Percentiles rank a stretch among this genome's conserved stretches.
phyloP scores from a whole-genome alignment of 2,797 vertebrate species.

The Xiphorhynchus erythropygius region DNA sequence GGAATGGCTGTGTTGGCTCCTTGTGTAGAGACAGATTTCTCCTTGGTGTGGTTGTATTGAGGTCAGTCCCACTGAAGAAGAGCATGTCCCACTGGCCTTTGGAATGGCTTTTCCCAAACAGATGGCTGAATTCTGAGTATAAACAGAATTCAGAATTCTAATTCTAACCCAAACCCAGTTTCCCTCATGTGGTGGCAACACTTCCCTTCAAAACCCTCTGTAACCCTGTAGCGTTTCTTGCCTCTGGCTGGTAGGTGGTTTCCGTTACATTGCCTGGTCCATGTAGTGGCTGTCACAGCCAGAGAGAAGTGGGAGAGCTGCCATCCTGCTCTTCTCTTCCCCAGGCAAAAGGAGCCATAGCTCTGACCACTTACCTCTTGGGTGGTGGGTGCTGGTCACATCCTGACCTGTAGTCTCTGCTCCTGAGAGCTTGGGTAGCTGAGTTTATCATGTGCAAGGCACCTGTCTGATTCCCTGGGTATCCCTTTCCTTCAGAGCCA shows the following conservation, averaged over 20 bases:
- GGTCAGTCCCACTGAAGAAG: neutral
- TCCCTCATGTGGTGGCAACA: neutral
- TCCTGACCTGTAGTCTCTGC: neutral
- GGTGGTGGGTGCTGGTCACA: neutral
- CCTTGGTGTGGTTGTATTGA: neutral
- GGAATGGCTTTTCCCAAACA: neutral
- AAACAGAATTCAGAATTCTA: too few species aligned
- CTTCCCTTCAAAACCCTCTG: neutral
- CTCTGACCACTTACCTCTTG: neutral
- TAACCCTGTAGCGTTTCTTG: neutral
- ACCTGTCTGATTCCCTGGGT: neutral
- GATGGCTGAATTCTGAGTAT: neutral
- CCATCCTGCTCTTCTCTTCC: neutral
- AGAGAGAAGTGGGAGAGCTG: neutral
- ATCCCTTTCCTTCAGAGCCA: neutral
- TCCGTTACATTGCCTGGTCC: neutral
- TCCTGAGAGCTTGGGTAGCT: neutral
- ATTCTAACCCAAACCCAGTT: too few species aligned
- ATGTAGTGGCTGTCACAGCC: neutral
- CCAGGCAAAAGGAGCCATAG: neutral
- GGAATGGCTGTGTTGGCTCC: neutral
- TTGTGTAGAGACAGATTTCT: neutral
- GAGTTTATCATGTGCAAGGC: neutral
- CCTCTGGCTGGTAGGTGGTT: neutral
- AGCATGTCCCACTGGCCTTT: neutral